Evolutionary conservation across 64 coral and sea anemone species (phyloP).

Genomic region (Anthopleura sola): DNA sequence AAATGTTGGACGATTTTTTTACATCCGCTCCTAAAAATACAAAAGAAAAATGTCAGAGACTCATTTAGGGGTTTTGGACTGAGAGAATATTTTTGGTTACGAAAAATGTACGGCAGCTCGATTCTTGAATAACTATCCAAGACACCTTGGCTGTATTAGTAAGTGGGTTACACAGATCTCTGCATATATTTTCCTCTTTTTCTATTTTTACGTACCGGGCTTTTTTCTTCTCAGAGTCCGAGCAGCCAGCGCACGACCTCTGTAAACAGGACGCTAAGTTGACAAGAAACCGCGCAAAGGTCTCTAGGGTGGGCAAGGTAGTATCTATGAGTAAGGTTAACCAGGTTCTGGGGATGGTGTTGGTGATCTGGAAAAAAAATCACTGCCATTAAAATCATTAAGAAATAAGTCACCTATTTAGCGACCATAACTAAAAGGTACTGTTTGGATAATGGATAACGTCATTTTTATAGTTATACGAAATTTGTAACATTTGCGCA

Average conservation of each 20-base stretch:
- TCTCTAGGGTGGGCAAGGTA: constrained; percentile 40
- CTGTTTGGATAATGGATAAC: too few species aligned
- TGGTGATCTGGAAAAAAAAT: constrained; percentile 52
- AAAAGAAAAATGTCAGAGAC: background rate
- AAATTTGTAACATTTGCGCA: too few species aligned
- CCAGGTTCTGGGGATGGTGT: constrained; percentile 65
- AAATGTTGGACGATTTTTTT: constrained; percentile 87
- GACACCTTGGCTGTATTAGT: too few species aligned
- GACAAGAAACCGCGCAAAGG: constrained; percentile 60
- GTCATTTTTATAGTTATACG: too few species aligned
- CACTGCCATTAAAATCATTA: too few species aligned
- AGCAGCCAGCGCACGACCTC: constrained; percentile 70
- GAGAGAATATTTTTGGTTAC: too few species aligned
- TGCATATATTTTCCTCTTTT: background rate
- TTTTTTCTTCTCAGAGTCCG: constrained; percentile 83
- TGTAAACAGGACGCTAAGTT: constrained; percentile 69
- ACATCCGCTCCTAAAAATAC: constrained; percentile 51
- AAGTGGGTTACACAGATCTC: too few species aligned
- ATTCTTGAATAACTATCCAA: too few species aligned
- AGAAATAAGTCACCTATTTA: too few species aligned
- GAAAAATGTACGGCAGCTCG: too few species aligned
- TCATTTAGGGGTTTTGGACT: too few species aligned
- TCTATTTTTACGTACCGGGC: constrained; percentile 37
- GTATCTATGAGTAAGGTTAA: constrained; percentile 45
- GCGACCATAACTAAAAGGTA: too few species aligned